Evolutionary conservation across 2,113 vertebrate species (phyloP), one percentile per base, ranked within the genome.

Genomic region (Macrotis lagotis): DNA sequence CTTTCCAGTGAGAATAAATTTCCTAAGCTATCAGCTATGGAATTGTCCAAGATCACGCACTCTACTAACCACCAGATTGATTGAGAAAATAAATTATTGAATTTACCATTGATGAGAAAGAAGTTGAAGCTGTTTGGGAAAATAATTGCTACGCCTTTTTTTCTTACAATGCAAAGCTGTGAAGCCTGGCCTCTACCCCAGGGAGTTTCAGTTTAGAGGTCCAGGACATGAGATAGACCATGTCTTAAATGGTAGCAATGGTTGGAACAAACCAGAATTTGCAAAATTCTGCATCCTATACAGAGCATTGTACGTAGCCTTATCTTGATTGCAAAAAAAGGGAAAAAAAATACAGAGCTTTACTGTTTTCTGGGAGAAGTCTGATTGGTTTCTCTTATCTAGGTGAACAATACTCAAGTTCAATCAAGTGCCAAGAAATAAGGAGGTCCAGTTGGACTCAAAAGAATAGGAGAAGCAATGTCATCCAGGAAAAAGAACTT

Each of bases 261-360:
- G 37, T 8, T 24, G 44, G 55, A 44, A 25, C 48, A 37, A 47
- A n/a, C 26, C 6, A 91, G 44, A 10, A 26, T 91, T 90, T 53
- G 19, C 16, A 94, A 48, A 96, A 93, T 83, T 92, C 50, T 88
- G 6, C 59, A 88, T 93, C 26, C 50, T 10, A 50, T 26, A 28
- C 37, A 31, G 7, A 83, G 19, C 48, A 44, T 50, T 95, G 0
- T 6, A 48, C 44, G 83, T 1, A 53, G 26, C 50, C 91, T 91
- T 52, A 24, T 95, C 50, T 94, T 8, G 94, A 96, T n/a, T n/a
- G n/a, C n/a, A 12, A 16, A 44, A n/a, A 44, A 44, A 83, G 44
- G 37, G n/a, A n/a, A 74, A 74, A 59, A 31, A 83, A 83, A 83
- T 83, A 22, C 1, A 22, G 44, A 44, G 19, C 24, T 83, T 44